These are phyloP conservation scores for Pristionchus maxplancki DNA, from an alignment of 2,888 invertebrate genomes.

Conservation along the genomic window DNA sequence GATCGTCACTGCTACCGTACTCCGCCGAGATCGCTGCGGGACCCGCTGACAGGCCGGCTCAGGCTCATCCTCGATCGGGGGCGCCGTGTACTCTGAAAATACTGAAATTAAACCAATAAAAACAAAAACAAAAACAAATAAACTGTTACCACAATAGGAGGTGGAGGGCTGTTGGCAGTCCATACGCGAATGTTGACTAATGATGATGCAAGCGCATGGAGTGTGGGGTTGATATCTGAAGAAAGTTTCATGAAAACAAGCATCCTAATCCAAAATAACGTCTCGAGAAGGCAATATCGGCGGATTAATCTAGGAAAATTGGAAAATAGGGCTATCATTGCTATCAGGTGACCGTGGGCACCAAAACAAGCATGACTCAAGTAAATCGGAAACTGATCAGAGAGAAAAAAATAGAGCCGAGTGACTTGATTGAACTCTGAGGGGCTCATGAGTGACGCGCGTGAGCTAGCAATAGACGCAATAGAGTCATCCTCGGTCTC, in stretches of 20 bases:
- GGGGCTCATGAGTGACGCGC: background rate
- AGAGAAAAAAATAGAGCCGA: background rate
- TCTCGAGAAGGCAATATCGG: background rate
- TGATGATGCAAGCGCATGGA: conserved; percentile 29
- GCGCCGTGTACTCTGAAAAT: background rate
- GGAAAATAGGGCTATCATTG: no score
- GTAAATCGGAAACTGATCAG: background rate
- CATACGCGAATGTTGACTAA: background rate
- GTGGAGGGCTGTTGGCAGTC: conserved; percentile 20
- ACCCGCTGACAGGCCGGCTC: background rate
- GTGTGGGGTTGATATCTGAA: background rate
- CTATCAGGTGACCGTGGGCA: no score
- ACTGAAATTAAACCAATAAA: background rate
- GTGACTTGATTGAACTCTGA: background rate
- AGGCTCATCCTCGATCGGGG: background rate
- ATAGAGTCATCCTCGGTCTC: background rate
- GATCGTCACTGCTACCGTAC: conserved; percentile 12
- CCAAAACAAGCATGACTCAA: no score
- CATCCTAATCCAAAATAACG: background rate
- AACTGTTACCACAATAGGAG: conserved; percentile 22
- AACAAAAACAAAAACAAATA: no score
- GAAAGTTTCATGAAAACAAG: background rate
- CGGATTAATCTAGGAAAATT: background rate
- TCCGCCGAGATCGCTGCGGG: background rate
- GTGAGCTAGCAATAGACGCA: background rate